These are phyloP conservation scores for Chydorus sphaericus DNA, from an alignment of 2,888 invertebrate species.

Conservation along the genomic window DNA sequence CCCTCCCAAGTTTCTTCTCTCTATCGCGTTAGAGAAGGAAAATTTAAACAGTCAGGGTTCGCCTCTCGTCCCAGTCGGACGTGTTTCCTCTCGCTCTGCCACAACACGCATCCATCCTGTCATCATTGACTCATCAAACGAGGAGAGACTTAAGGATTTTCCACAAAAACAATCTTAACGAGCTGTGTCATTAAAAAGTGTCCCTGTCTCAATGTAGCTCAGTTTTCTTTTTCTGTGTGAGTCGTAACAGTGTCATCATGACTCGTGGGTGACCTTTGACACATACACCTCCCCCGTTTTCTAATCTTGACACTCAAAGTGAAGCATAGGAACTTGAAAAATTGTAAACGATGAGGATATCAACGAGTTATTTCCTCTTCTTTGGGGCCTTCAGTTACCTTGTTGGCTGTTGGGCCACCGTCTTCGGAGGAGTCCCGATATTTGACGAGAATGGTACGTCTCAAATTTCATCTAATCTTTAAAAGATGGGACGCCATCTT, in stretches of 20 bases:
- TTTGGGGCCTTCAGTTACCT: background rate
- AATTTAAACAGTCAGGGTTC: background rate
- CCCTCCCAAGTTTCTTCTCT: background rate
- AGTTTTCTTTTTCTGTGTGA: no score
- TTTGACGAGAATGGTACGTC: slow-evolving; percentile 14
- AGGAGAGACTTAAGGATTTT: no score
- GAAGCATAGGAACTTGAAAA: background rate
- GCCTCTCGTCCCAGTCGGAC: background rate
- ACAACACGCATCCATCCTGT: background rate
- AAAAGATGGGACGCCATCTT: background rate
- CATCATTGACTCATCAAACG: no score
- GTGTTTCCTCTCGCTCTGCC: background rate
- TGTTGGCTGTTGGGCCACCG: background rate
- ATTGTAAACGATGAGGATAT: slow-evolving; percentile 3
- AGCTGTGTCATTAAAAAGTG: no score
- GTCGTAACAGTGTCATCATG: background rate
- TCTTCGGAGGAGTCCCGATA: slow-evolving; percentile 13
- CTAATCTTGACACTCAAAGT: no score
- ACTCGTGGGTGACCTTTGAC: slow-evolving; percentile 2
- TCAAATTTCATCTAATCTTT: background rate
- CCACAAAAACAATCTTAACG: no score
- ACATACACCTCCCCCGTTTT: no score
- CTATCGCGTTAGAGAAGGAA: no score
- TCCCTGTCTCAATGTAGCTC: background rate
- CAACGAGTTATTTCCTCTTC: background rate